Evolutionary conservation across 2,888 invertebrate species (phyloP).

Genomic region (Protonemura montana): DNA sequence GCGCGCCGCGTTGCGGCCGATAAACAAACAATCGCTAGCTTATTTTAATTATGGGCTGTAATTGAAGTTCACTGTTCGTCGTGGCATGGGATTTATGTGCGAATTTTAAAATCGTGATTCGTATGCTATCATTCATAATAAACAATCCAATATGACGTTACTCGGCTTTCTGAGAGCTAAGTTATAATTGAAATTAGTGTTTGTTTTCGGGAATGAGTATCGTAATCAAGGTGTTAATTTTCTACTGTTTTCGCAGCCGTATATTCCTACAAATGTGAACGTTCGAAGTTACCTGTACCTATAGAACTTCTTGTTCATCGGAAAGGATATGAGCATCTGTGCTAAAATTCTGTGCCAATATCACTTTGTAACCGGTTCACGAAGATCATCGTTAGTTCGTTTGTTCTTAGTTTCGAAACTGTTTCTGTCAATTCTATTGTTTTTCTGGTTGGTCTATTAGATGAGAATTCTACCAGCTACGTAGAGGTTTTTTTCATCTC

Average conservation of each 20-base stretch:
- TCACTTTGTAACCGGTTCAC: too few species aligned
- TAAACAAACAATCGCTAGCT: conserved; percentile 35
- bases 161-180: not conserved
- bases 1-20: not conserved
- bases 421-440: too few species aligned
- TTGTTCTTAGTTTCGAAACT: too few species aligned
- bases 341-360: too few species aligned
- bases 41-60: conserved; percentile 32
- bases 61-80: conserved; percentile 17
- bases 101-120: not conserved
- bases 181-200: not conserved
- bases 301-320: too few species aligned
- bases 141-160: not conserved
- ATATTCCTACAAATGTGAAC: too few species aligned
- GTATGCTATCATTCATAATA: not conserved
- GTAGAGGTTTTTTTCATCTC: too few species aligned
- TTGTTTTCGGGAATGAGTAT: not conserved
- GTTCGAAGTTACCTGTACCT: too few species aligned
- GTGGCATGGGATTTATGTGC: not conserved
- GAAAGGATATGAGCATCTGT: too few species aligned
- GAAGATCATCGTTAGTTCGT: too few species aligned
- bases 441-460: too few species aligned
- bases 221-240: conserved; percentile 7
- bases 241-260: not conserved
- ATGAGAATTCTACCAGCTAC: too few species aligned